Base-by-base conservation (phyloP, 2,113 vertebrate genomes). In the Progne subis region DNA sequence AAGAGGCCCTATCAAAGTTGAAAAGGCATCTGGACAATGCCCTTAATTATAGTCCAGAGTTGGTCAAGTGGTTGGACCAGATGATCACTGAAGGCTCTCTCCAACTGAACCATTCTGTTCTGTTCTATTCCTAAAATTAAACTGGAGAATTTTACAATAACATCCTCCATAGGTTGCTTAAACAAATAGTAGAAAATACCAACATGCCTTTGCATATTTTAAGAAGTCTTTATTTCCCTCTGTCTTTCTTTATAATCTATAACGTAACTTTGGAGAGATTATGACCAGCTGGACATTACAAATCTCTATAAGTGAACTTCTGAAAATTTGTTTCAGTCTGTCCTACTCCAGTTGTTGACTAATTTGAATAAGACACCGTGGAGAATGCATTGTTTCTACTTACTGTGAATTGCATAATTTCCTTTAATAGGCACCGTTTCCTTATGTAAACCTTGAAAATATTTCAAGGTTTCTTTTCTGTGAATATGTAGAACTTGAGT, bases 251-350 rank as follows among this genome's bases (percentile, higher is more conserved):
- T 69, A 49, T 53, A 57, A 81, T 11, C 31, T 60, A 3, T 37
- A 47, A 43, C 20, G 23, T 79, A 91, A 68, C 14, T 79, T 32
- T 3, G 15, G 23, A 78, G 21, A 32, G 3, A 39, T 55, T 79
- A 64, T 50, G 8, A 23, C 23, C 9, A 89, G 11, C n/a, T 86
- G 69, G 69, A 84, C 39, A 70, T 90, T 88, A 78, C 21, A 90
- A 29, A 25, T 31, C 57, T 61, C 59, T 53, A 6, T 67, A 72
- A 37, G 60, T 74, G 23, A 57, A 57, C 59, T 93, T 76, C 39
- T 82, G 92, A 94, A 94, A 95, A 80, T 15, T 56, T 75, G 20
- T 28, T 91, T 87, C 87, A 78, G 57, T 61, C 80, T 87, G 32
- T 44, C 39, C 34, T 87, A 37, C 47, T 93, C 44, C 67, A 52